Evolutionary conservation across 2,797 vertebrate species (phyloP).

Genomic region (Chrysocyon brachyurus): DNA sequence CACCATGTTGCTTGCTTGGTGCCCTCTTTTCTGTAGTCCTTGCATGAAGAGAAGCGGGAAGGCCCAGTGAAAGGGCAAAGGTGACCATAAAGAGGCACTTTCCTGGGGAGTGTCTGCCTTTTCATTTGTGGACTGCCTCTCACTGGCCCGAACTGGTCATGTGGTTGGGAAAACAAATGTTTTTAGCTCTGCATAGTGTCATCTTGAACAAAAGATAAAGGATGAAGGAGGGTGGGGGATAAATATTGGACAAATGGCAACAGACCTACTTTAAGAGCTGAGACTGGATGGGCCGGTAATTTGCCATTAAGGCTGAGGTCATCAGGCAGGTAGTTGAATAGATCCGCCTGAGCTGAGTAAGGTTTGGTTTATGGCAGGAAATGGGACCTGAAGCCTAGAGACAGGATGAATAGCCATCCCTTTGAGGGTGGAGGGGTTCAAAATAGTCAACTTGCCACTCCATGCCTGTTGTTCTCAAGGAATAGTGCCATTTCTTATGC

Average conservation of each 20-base stretch:
- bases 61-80: background rate
- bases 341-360: background rate
- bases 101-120: background rate
- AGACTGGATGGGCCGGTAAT: background rate
- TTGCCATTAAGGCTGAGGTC: background rate
- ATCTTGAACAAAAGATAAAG: background rate
- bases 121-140: background rate
- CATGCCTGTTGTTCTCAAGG: background rate
- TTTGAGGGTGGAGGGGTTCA: background rate
- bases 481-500: background rate
- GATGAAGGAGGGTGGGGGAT: background rate
- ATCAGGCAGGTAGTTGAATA: too few species aligned
- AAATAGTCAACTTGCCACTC: background rate
- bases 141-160: background rate
- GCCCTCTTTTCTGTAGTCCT: background rate
- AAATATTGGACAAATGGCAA: background rate
- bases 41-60: background rate
- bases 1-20: background rate
- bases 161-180: background rate
- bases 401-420: background rate
- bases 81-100: background rate
- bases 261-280: background rate
- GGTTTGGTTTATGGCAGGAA: too few species aligned
- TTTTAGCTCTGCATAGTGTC: background rate
- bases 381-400: background rate